Evolutionary conservation across 2,113 vertebrate species (phyloP), one percentile per base, ranked within the genome.

Genomic region (Murina feae): DNA sequence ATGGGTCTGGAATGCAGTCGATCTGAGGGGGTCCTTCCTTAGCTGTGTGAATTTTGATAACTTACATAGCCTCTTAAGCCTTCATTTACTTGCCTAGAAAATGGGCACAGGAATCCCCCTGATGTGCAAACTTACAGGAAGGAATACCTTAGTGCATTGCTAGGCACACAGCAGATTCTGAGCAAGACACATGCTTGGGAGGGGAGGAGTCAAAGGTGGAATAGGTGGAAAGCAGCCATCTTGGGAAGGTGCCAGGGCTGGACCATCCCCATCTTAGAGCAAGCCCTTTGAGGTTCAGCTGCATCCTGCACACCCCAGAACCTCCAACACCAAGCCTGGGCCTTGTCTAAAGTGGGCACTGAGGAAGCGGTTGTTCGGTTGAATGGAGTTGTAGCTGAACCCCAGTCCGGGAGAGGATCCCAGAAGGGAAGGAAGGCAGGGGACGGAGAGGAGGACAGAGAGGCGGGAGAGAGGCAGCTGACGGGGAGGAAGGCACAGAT

Each of bases 261-360:
- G 86, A 5, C 49, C 23, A 86, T 9, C 11, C 16, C 9, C 44
- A 9, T 1, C 6, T 51, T 23, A 32, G 13, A 72, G 66, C 2
- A 35, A 66, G 65, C 5, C 51, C 44, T n/a, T 12, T 21, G 60
- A 68, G 1, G 49, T 58, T n/a, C 76, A 47, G 12, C 28, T 37
- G 28, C 30, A 9, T n/a, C 44, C 35, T 55, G 17, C 71, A 44
- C 12, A 4, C 47, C 25, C 53, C 25, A 13, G 14, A 68, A 37
- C 11, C 25, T 23, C 47, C 65, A 51, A 23, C 4, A 32, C 21
- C 39, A 2, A 1, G 25, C 25, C 12, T 3, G 18, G 32, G 35
- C 30, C 68, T 55, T 42, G 32, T 35, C 1, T 3, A 75, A 32
- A 21, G 49, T 0, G 3, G 25, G 16, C 3, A 1, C 18, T 30